Conservation (phyloP, 2,888 invertebrate species). For the Bugula neritina region DNA sequence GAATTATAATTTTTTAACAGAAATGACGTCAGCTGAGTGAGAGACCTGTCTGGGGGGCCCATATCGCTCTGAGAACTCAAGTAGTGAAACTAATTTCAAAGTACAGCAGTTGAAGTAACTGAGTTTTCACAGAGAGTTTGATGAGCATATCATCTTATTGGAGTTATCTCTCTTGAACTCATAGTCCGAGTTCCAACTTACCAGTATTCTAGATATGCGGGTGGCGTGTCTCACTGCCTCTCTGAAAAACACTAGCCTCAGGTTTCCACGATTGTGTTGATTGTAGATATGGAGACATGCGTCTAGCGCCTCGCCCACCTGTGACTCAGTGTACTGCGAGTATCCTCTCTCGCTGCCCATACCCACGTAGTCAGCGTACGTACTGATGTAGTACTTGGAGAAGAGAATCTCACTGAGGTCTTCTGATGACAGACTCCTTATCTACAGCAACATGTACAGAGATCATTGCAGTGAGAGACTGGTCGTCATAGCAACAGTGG, state of each 20-base stretch:
- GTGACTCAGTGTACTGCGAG: constrained; percentile 37
- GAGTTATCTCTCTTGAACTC: too few species aligned
- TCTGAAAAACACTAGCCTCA: constrained; percentile 48
- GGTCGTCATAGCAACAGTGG: too few species aligned
- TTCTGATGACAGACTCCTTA: constrained; percentile 29
- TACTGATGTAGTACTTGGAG: constrained; percentile 43
- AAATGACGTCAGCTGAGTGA: too few species aligned
- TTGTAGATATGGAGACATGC: constrained; percentile 45
- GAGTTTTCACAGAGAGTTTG: too few species aligned
- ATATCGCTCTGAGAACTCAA: too few species aligned
- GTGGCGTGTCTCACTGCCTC: constrained; percentile 48
- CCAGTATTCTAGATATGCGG: constrained; percentile 47
- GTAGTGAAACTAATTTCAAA: too few species aligned
- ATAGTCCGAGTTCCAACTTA: constrained; percentile 32
- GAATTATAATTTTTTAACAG: too few species aligned
- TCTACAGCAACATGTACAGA: too few species aligned
- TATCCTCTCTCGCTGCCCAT: constrained; percentile 46
- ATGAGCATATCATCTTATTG: too few species aligned
- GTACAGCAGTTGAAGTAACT: too few species aligned
- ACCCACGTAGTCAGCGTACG: constrained; percentile 40
- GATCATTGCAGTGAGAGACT: too few species aligned
- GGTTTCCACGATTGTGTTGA: constrained; percentile 38
- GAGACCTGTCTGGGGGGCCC: too few species aligned
- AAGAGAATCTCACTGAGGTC: constrained; percentile 43
- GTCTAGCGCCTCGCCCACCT: constrained; percentile 39